Evolutionary conservation across 2,888 invertebrate genomes (phyloP).

Genomic region (Xylocampa areola): DNA sequence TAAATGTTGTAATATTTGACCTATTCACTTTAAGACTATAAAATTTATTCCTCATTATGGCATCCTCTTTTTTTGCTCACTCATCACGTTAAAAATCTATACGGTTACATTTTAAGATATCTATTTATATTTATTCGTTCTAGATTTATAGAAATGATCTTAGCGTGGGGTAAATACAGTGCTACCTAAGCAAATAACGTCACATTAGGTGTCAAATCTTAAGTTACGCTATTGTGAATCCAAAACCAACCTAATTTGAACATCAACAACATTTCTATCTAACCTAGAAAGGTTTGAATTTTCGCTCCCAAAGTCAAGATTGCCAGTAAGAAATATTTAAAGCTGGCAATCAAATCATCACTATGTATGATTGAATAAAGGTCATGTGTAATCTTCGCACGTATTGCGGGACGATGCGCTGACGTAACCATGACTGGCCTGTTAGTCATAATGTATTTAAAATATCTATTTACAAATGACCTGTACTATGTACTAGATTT

Average conservation of each 20-base stretch:
- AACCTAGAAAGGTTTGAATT: slow-evolving; percentile 29
- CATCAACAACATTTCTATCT: too few species aligned
- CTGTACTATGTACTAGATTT: slow-evolving; percentile 50
- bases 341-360: slow-evolving; percentile 31
- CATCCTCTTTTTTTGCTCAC: neutral
- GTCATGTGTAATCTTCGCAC: slow-evolving; percentile 51
- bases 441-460: slow-evolving; percentile 57
- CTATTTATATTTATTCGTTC: too few species aligned
- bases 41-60: neutral
- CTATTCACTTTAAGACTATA: neutral
- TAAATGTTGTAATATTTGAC: slow-evolving; percentile 13
- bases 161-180: too few species aligned
- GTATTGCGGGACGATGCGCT: slow-evolving; percentile 38
- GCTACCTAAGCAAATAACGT: too few species aligned
- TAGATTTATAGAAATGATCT: too few species aligned
- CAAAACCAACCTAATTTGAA: too few species aligned
- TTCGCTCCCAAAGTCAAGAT: slow-evolving; percentile 19
- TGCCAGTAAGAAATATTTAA: slow-evolving; percentile 38
- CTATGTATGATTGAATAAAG: slow-evolving; percentile 40
- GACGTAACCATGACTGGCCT: slow-evolving; percentile 49
- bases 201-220: too few species aligned
- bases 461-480: slow-evolving; percentile 54
- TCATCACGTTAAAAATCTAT: neutral
- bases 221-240: too few species aligned
- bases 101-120: too few species aligned